Conservation (phyloP, 2,888 invertebrate species). For the Autographa pulchrina region DNA sequence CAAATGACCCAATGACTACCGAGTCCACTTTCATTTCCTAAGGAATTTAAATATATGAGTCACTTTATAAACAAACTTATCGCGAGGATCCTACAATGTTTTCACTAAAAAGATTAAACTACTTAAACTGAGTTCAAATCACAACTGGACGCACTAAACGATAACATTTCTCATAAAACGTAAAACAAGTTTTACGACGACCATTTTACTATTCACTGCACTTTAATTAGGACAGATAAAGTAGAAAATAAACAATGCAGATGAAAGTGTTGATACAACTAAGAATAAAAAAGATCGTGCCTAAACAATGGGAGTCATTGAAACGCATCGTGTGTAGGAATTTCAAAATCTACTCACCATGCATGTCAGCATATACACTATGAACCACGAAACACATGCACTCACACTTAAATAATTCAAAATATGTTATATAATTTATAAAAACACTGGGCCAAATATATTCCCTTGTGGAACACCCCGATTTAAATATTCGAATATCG, state of each 20-base stretch:
- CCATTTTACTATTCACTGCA: constrained; percentile 71
- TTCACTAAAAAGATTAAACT: constrained; percentile 36
- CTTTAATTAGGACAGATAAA: constrained; percentile 82
- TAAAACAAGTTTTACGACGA: constrained; percentile 78
- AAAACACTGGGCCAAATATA: constrained; percentile 75
- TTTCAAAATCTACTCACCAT: constrained; percentile 84
- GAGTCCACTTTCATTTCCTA: constrained; percentile 32
- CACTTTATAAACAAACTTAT: constrained; percentile 28
- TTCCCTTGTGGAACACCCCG: constrained; percentile 77
- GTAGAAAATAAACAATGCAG: constrained; percentile 74
- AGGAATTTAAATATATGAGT: constrained; percentile 32
- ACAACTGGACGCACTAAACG: constrained; percentile 46
- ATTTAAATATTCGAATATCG: constrained; percentile 71
- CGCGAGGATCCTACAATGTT: constrained; percentile 22
- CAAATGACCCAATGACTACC: constrained; percentile 24
- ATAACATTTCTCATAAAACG: constrained; percentile 80
- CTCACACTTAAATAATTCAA: constrained; percentile 65
- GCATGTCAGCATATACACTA: constrained; percentile 80
- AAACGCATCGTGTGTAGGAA: constrained; percentile 70
- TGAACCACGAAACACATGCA: constrained; percentile 75
- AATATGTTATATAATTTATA: constrained; percentile 60
- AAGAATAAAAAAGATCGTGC: constrained; percentile 73
- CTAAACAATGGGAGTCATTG: constrained; percentile 84
- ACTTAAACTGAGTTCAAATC: constrained; percentile 27
- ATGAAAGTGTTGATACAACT: constrained; percentile 79